Evolutionary conservation across 2,113 vertebrate species (phyloP), one percentile per base, ranked within the genome.

Genomic region (Mirza zaza): DNA sequence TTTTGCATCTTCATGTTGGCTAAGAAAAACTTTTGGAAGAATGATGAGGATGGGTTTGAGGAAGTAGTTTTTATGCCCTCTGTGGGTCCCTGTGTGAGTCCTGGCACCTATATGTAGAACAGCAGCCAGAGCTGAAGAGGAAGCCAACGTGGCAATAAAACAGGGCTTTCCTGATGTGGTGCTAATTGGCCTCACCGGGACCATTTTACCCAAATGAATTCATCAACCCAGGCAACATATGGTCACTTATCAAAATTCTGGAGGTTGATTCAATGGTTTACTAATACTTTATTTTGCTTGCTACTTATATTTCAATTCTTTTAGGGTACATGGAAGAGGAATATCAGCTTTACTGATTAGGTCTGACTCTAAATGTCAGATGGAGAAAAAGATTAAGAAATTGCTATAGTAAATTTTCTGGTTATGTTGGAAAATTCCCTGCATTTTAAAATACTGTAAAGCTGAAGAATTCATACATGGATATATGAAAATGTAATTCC

Each of bases 191-290:
- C 92, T 77, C 63, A 52, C 3, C 3, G 90, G 67, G 87, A 85
- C 73, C 68, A 61, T 82, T 94, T 68, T 76, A 89, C 42, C 55
- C 29, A 71, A 87, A 96, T 71, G 86, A 93, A 25, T 80, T 94
- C 63, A 95, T 87, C 68, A 93, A 63, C 70, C 48, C 59, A 95
- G 82, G 83, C 50, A 89, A 67, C 94, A 96, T 96, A 97, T 91
- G 91, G 93, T 87, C 88, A 95, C 83, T 77, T 84, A 70, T 95
- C 91, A 94, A 86, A 83, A 90, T 80, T 63, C 94, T 36, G 39
- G 94, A 87, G n/a, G 50, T 59, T 95, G 87, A 97, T 91, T 82
- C 95, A 73, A 94, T 36, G 42, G 27, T 63, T 89, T 96, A 63
- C 81, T 89, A 86, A 50, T 90, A 90, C 73, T 95, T 42, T 71